phyloP scores from a whole-genome alignment of 2,797 vertebrate species.

The Coccyzus lansbergi region DNA sequence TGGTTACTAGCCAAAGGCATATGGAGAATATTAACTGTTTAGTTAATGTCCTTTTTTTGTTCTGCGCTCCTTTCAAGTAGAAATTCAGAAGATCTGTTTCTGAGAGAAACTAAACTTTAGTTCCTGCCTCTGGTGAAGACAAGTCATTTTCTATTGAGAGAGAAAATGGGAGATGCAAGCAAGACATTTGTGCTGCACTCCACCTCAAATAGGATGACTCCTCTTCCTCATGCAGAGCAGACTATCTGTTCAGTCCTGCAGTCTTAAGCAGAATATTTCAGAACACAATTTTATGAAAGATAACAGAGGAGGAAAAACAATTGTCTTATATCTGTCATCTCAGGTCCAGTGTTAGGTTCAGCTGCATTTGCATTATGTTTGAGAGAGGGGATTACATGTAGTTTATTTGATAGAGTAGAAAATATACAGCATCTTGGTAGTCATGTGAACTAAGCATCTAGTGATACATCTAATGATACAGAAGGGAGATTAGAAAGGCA shows the following conservation, averaged over 20 bases:
- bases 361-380: neutral
- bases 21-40: neutral
- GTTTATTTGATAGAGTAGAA: neutral
- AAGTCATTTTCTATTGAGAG: neutral
- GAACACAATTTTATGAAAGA: neutral
- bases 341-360: neutral
- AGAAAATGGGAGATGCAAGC: neutral
- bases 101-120: neutral
- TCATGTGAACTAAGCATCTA: neutral
- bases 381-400: neutral
- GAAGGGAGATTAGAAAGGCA: neutral
- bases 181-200: neutral
- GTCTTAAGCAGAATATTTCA: neutral
- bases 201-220: neutral
- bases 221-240: neutral
- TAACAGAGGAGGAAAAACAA: neutral
- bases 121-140: neutral
- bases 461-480: neutral
- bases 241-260: neutral
- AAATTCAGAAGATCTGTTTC: neutral
- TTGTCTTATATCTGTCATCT: neutral
- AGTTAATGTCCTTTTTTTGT: fast-evolving
- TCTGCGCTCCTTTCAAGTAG: neutral
- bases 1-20: neutral
- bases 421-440: neutral